Base-by-base conservation (phyloP, 2,888 invertebrate genomes). In the Epirrhoe tristata region DNA sequence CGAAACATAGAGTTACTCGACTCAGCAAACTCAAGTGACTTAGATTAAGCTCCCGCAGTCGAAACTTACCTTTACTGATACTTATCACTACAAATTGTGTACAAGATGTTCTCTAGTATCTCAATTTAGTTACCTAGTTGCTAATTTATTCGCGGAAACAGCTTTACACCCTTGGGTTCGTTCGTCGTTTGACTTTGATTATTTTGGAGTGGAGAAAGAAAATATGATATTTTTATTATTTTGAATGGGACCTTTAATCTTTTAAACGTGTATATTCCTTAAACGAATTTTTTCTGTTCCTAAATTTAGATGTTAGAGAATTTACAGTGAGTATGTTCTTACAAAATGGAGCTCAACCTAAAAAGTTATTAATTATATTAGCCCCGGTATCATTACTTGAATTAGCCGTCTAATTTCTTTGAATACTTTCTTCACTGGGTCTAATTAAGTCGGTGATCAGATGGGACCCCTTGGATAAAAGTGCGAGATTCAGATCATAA, bases 371-470 rank as follows among this genome's bases (percentile, higher is more conserved):
- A 77, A 88, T 85, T 81, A 82, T 78, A 86, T 85, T 82, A 82
- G 73, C 77, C 58, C 75, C 74, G 70, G 81, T 84, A 83, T 82
- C 82, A 83, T 81, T 81, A 79, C 80, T 77, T 75, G 77, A 89
- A 88, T 87, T 81, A 87, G 77, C 79, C 78, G 80, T 81, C 83
- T 86, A 85, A 90, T 89, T 89, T 87, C 84, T 84, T 82, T 80
- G 79, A 86, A 87, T 85, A 86, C 83, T 88, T 88, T 89, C 85
- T 84, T 76, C 79, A 77, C 78, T 78, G 70, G 80, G 78, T 79
- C 81, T 87, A 90, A 91, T 90, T 90, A 88, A 85, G 83, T 86
- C 84, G 83, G 81, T 81, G 86, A 89, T 87, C 79, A 82, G 69
- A 81, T 63, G 57, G 50, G 51, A 51, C 51, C 61, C 61, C 66